Percentiles rank a stretch among this genome's conserved stretches.
Conservation (phyloP, 2,888 invertebrate species). For the Andrena chrysosceles region DNA sequence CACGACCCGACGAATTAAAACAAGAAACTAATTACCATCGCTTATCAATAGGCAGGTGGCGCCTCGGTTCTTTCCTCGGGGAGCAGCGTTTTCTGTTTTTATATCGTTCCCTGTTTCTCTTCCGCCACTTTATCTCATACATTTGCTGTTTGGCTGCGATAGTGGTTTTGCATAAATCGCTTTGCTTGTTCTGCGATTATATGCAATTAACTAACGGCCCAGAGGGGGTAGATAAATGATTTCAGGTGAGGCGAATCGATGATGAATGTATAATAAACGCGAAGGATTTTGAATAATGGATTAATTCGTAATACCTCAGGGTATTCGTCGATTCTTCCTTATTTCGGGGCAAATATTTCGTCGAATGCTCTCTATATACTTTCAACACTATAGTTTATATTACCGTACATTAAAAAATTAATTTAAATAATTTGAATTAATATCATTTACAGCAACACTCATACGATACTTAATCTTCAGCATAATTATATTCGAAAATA, state of each 20-base stretch:
- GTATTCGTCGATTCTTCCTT: no score
- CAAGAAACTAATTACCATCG: constrained; percentile 29
- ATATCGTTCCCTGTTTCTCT: not conserved
- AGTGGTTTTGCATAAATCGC: not conserved
- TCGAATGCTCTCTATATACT: no score
- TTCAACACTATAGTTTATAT: no score
- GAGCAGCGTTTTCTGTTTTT: not conserved
- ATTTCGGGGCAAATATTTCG: no score
- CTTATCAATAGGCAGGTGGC: constrained; percentile 53
- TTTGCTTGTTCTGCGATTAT: not conserved
- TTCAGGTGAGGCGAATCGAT: no score
- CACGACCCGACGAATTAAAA: constrained; percentile 38
- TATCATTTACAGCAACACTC: no score
- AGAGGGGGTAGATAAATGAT: no score
- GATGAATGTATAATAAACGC: not conserved
- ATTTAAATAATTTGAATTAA: no score
- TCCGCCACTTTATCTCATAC: not conserved
- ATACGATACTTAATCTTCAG: no score
- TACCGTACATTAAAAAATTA: no score
- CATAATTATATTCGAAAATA: no score
- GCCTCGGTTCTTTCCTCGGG: constrained; percentile 27
- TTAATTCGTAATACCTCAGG: not conserved
- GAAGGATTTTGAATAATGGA: not conserved
- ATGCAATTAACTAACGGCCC: not conserved
- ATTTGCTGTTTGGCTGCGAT: constrained; percentile 15